A percentile compares a stretch with the other conserved stretches of the same genome.
phyloP scores from a whole-genome alignment of 2,888 invertebrate genomes.

The Amblyjoppa proteus region DNA sequence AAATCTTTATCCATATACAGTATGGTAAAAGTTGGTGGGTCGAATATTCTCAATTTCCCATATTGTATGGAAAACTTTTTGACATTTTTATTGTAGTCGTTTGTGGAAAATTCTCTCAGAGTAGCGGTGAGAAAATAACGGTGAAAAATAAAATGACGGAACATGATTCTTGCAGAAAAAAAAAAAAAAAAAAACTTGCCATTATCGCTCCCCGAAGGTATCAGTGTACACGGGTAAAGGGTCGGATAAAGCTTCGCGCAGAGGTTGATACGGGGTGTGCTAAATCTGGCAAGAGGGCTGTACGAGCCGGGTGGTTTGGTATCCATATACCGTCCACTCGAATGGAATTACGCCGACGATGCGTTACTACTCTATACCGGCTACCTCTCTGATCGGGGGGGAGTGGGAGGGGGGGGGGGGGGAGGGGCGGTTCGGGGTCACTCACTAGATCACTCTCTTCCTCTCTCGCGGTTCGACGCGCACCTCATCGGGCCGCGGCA shows the following conservation, averaged over 20 bases:
- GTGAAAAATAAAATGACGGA: too few relatives aligned
- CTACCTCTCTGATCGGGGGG: slow-evolving; percentile 31
- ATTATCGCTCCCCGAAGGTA: background rate
- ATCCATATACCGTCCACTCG: slow-evolving; percentile 35
- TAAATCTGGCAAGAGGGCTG: slow-evolving; percentile 12
- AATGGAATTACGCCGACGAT: slow-evolving; percentile 50
- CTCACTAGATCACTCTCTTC: slow-evolving; percentile 38
- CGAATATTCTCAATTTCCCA: too few relatives aligned
- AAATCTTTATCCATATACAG: too few relatives aligned
- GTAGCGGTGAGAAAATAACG: too few relatives aligned
- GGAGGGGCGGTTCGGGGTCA: background rate
- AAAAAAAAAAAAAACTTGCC: background rate
- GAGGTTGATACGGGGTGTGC: background rate
- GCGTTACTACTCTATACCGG: slow-evolving; percentile 40
- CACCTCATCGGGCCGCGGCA: slow-evolving; percentile 1
- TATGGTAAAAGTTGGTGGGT: too few relatives aligned
- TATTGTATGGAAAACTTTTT: too few relatives aligned
- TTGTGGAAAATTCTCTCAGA: too few relatives aligned
- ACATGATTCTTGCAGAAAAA: too few relatives aligned
- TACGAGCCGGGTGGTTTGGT: background rate
- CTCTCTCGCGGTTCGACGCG: slow-evolving; percentile 29
- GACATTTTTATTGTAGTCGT: too few relatives aligned
- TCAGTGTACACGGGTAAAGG: background rate
- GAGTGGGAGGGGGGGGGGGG: slow-evolving; percentile 11
- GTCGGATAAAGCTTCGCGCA: background rate